These are phyloP conservation scores for Sarcophaga caerulescens DNA, from an alignment of 2,888 invertebrate genomes.

Conservation along the genomic window DNA sequence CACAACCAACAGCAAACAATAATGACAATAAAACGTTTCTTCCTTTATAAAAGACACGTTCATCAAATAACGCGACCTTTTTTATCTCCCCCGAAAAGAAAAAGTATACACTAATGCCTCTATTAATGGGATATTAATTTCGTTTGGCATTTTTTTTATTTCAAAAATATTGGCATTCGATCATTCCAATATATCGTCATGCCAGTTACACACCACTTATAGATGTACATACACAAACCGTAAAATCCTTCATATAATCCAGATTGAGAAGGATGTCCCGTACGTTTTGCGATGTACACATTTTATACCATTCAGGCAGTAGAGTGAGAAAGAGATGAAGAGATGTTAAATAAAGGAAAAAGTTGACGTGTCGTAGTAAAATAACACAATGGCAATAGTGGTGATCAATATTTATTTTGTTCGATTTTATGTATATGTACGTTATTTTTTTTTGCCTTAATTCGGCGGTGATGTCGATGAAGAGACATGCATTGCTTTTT, in stretches of 20 bases:
- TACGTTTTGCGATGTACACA: constrained; percentile 31
- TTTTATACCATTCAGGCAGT: constrained; percentile 23
- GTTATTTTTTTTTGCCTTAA: constrained; percentile 22
- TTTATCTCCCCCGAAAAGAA: background rate
- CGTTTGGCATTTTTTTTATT: background rate
- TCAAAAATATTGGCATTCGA: background rate
- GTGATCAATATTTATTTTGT: constrained; percentile 64
- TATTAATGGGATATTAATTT: constrained; percentile 24
- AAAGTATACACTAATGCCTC: constrained; percentile 33
- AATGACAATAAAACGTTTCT: constrained; percentile 65
- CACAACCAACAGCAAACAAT: constrained; percentile 64
- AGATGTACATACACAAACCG: background rate
- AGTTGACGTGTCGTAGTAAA: constrained; percentile 49
- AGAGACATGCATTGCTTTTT: constrained; percentile 36
- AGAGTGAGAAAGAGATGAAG: background rate
- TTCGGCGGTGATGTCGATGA: constrained; percentile 53
- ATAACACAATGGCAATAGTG: constrained; percentile 50
- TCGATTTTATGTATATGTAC: background rate
- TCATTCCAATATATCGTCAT: background rate
- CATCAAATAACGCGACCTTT: constrained; percentile 61
- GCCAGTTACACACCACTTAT: background rate
- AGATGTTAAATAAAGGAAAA: constrained; percentile 14
- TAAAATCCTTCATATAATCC: too few species aligned
- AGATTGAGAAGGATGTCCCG: constrained; percentile 16
- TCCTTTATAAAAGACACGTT: constrained; percentile 61